Conservation (phyloP, 2,797 vertebrate species). For the Pangasius krempfi region DNA sequence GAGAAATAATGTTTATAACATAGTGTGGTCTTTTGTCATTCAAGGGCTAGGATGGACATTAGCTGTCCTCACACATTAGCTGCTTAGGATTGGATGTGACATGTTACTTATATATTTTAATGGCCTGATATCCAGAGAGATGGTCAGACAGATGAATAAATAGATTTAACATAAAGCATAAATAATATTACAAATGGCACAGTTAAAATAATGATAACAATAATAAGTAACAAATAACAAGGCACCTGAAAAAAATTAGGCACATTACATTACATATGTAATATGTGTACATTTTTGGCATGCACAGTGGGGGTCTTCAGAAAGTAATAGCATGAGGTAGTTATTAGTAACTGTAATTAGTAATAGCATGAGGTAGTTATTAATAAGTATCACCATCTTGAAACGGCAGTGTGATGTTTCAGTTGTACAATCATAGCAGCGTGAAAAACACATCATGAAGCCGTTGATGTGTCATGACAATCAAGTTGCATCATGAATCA, state of each 20-base stretch:
- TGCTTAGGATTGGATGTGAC: background rate
- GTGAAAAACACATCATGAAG: background rate
- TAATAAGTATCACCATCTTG: conserved; percentile 2
- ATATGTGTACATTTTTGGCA: background rate
- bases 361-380: background rate
- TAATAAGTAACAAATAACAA: background rate
- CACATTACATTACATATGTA: background rate
- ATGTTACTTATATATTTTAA: background rate
- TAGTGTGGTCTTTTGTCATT: conserved; percentile 56
- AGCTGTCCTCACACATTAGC: background rate
- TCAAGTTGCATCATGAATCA: conserved; percentile 8
- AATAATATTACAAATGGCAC: background rate
- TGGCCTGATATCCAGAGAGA: background rate
- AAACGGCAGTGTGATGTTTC: conserved; percentile 3
- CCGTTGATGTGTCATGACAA: background rate
- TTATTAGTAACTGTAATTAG: background rate
- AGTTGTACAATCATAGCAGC: conserved; percentile 15
- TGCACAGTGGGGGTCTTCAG: background rate
- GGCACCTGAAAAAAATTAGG: background rate
- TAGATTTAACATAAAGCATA: background rate
- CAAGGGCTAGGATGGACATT: background rate
- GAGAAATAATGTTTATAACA: conserved; percentile 62
- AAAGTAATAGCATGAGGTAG: background rate
- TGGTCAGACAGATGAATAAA: background rate
- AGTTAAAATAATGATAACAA: background rate